Evolutionary conservation across 2,888 invertebrate species (phyloP), one percentile per base, ranked within the genome.

Genomic region (Amphiduros pacificus): DNA sequence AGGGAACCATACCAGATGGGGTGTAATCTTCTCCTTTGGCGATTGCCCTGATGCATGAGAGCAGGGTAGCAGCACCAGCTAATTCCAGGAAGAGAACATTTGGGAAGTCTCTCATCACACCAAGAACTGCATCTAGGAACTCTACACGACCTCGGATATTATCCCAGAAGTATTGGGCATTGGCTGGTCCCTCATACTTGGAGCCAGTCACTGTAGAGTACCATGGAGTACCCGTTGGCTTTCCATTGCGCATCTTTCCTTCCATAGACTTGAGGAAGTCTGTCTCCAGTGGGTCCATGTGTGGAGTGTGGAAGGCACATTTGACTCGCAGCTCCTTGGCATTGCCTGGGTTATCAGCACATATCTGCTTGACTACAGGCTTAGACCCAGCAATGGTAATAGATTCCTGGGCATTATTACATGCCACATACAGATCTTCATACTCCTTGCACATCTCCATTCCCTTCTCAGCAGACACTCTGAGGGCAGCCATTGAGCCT

Each of bases 401-500:
- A 41, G 52, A 61, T 24, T 48, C 55, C 27, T 50, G 55, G 31
- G 63, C 53, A 48, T 67, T 67, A 28, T 55, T 24, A 49, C 67
- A 65, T 26, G 65, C 65, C 6, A 67, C 52, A 44, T 61, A 57
- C 17, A 67, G 32, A 51, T 61, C 59, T 2, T 55, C 40, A 20
- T 55, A 50, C 14, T 44, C n/a, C 27, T 50, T 49, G 24, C 36
- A 40, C 6, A 65, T 26, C 27, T 55, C 26, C 32, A 55, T 57
- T 17, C 32, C 65, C 40, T 60, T 53, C 29, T 62, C 63, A 20
- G 22, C 17, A 14, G 51, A 24, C 28, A 63, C 31, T 27, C 65
- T 54, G 2, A 49, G 31, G 20, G 65, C 65, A 22, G 65, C 65
- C 65, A 65, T 65, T 14, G 65, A 27, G 17, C 65, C 65, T 26